These are phyloP conservation scores for Lanius collurio DNA, from an alignment of 2,113 vertebrate species.

Conservation along the genomic window DNA sequence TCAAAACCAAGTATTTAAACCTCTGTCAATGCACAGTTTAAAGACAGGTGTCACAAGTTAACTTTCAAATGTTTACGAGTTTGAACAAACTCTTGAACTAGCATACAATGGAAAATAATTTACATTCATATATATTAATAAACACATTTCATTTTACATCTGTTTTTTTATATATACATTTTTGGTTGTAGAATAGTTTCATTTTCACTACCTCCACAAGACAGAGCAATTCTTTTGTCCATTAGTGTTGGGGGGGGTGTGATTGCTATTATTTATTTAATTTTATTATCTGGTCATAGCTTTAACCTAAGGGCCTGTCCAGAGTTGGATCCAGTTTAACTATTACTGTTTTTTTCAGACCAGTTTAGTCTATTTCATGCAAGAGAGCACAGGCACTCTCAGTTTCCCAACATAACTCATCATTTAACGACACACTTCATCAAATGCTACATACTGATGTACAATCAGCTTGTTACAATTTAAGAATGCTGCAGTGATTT, in stretches of 20 bases:
- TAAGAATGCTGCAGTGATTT: not conserved
- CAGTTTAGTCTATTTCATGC: not conserved
- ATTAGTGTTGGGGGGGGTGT: accelerated
- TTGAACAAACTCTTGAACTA: not conserved
- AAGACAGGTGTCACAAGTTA: not conserved
- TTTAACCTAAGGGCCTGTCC: not conserved
- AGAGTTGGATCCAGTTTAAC: not conserved
- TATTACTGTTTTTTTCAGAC: not conserved
- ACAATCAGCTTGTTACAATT: not conserved
- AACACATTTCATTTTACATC: not conserved
- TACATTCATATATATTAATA: not conserved
- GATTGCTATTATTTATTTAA: not conserved
- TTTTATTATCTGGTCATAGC: not conserved
- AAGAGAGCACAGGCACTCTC: not conserved
- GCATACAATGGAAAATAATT: not conserved
- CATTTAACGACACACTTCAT: not conserved
- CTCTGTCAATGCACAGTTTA: not conserved
- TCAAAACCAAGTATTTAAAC: not conserved
- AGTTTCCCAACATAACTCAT: not conserved
- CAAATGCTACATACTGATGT: not conserved
- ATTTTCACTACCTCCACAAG: not conserved
- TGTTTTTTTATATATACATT: not conserved
- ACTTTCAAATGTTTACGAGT: not conserved
- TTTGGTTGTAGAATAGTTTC: not conserved
- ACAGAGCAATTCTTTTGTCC: not conserved